Evolutionary conservation across 2,888 invertebrate species (phyloP).

Genomic region (Oligia latruncula): DNA sequence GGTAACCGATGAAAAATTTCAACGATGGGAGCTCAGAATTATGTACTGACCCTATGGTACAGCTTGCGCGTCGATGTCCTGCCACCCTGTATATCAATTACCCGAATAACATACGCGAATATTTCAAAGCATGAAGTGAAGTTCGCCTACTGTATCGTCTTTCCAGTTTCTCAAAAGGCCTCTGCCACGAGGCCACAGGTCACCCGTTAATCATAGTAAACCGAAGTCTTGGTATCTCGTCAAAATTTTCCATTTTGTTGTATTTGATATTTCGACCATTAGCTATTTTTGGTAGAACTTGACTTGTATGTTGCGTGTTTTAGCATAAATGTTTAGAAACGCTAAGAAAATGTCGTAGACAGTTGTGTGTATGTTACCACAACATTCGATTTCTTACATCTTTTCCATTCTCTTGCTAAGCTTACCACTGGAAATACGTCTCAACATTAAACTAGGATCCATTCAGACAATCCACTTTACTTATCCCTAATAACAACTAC

Average conservation of each 20-base stretch:
- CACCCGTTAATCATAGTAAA: background rate
- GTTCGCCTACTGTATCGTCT: background rate
- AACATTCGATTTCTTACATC: background rate
- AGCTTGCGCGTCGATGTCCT: too few relatives aligned
- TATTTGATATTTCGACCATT: background rate
- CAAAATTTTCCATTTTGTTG: background rate
- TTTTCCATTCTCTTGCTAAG: background rate
- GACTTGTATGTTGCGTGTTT: background rate
- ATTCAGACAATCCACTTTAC: background rate
- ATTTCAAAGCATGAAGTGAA: background rate
- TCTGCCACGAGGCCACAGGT: conserved; percentile 13
- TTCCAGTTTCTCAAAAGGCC: conserved; percentile 10
- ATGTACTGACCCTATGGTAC: too few relatives aligned
- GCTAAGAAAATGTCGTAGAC: too few relatives aligned
- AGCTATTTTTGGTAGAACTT: background rate
- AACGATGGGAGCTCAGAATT: too few relatives aligned
- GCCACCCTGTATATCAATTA: background rate
- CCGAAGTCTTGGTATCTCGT: background rate
- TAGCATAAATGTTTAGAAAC: background rate
- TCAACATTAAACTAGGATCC: background rate
- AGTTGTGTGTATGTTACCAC: background rate
- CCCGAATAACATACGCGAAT: background rate
- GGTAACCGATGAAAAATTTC: too few relatives aligned
- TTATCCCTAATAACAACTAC: background rate
- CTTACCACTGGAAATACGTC: background rate